Conservation (phyloP, 2,797 vertebrate genomes). For the Enteromius argenteus region DNA sequence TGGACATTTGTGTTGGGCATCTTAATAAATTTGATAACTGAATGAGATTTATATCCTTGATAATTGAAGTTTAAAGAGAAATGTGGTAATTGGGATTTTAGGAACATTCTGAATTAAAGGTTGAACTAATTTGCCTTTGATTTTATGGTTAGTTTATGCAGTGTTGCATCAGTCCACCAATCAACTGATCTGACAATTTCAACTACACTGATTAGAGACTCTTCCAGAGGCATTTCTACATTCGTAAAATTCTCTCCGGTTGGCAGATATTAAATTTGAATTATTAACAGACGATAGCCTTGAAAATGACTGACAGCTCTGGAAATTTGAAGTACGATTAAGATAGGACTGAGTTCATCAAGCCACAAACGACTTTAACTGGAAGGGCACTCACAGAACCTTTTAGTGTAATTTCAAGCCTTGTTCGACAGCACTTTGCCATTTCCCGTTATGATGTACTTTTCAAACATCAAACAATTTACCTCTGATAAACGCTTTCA, state of each 20-base stretch:
- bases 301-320: constrained; percentile 65
- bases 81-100: not conserved
- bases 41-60: not conserved
- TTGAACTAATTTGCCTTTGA: constrained; percentile 8
- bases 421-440: constrained; percentile 68
- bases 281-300: constrained; percentile 64
- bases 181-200: not conserved
- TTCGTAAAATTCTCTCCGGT: constrained; percentile 44
- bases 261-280: constrained; percentile 72
- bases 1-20: not conserved
- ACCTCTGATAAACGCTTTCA: constrained; percentile 74
- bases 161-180: not conserved
- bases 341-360: constrained; percentile 34
- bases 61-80: constrained; percentile 12
- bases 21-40: not conserved
- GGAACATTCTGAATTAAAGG: constrained; percentile 1
- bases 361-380: constrained; percentile 27
- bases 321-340: constrained; percentile 4
- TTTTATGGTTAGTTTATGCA: constrained; percentile 11
- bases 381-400: constrained; percentile 64
- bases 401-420: constrained; percentile 64
- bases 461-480: constrained; percentile 75
- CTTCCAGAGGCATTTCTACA: constrained; percentile 28
- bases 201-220: constrained; percentile 63
- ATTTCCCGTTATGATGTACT: constrained; percentile 76